Evolutionary conservation across 2,888 invertebrate genomes (phyloP).

Genomic region (Euspilapteryx auroguttella): DNA sequence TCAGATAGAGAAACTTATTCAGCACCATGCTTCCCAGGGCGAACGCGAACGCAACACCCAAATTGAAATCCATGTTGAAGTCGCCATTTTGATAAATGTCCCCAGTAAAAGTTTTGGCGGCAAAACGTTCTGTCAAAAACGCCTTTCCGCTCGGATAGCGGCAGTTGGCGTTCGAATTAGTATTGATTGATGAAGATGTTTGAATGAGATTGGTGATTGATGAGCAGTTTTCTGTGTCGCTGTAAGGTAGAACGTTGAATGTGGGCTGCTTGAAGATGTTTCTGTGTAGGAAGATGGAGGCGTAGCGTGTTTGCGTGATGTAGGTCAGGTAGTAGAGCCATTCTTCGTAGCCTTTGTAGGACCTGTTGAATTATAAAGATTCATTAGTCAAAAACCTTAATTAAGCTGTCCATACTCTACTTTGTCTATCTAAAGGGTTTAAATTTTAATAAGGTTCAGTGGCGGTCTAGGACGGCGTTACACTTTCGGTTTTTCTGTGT

Average conservation of each 20-base stretch:
- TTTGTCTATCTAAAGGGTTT: too few relatives aligned
- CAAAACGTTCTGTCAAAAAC: constrained; percentile 72
- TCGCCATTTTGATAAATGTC: constrained; percentile 62
- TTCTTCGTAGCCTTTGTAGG: constrained; percentile 76
- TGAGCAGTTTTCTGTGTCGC: constrained; percentile 55
- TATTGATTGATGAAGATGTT: constrained; percentile 45
- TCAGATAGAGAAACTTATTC: constrained; percentile 81
- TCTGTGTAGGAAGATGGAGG: constrained; percentile 73
- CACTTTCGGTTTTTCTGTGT: too few relatives aligned
- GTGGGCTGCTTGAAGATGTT: constrained; percentile 66
- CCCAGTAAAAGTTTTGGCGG: constrained; percentile 53
- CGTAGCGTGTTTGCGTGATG: constrained; percentile 78
- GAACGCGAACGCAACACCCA: constrained; percentile 82
- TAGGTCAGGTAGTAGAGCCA: constrained; percentile 82
- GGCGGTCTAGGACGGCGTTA: too few relatives aligned
- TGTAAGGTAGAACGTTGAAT: constrained; percentile 56
- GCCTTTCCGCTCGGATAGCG: constrained; percentile 72
- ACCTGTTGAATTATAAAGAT: constrained; percentile 49
- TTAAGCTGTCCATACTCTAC: too few relatives aligned
- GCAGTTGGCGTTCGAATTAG: constrained; percentile 62
- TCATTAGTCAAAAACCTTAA: too few relatives aligned
- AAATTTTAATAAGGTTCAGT: too few relatives aligned
- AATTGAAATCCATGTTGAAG: constrained; percentile 73
- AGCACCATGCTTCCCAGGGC: constrained; percentile 78
- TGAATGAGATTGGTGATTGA: constrained; percentile 55